Evolutionary conservation across 2,113 vertebrate genomes (phyloP).

Genomic region (Cavia aperea): DNA sequence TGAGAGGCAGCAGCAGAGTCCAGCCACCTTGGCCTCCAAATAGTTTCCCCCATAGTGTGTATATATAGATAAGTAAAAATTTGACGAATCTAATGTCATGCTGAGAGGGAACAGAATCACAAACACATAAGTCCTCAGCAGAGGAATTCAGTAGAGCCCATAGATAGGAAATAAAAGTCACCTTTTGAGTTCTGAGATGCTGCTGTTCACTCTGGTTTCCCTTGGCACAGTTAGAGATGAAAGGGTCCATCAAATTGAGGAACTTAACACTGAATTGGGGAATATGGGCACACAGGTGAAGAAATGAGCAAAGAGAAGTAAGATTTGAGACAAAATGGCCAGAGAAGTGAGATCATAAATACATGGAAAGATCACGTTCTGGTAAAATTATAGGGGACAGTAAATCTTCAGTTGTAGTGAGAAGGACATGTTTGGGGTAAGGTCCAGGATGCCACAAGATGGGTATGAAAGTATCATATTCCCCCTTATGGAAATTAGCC

Average conservation of each 20-base stretch:
- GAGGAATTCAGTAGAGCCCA: background rate
- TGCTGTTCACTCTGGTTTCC: background rate
- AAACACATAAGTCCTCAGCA: background rate
- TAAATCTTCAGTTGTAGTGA: background rate
- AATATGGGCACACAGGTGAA: accelerated
- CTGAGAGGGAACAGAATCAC: background rate
- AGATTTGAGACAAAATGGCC: background rate
- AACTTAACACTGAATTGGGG: too few relatives aligned
- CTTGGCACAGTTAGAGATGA: too few relatives aligned
- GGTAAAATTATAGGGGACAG: background rate
- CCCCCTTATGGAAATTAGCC: background rate
- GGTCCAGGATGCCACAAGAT: background rate
- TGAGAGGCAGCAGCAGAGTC: background rate
- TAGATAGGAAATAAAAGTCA: background rate
- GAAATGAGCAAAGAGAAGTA: background rate
- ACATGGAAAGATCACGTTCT: too few relatives aligned
- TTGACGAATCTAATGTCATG: background rate
- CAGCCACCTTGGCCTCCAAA: background rate
- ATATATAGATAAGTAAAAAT: background rate
- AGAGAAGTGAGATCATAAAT: background rate
- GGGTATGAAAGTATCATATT: background rate
- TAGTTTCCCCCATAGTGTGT: background rate
- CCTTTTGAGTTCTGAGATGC: background rate
- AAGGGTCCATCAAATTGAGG: background rate
- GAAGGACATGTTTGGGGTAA: background rate